Evolutionary conservation across 2,113 vertebrate genomes (phyloP), one percentile per base, ranked within the genome.

Genomic region (Verasper variegatus): DNA sequence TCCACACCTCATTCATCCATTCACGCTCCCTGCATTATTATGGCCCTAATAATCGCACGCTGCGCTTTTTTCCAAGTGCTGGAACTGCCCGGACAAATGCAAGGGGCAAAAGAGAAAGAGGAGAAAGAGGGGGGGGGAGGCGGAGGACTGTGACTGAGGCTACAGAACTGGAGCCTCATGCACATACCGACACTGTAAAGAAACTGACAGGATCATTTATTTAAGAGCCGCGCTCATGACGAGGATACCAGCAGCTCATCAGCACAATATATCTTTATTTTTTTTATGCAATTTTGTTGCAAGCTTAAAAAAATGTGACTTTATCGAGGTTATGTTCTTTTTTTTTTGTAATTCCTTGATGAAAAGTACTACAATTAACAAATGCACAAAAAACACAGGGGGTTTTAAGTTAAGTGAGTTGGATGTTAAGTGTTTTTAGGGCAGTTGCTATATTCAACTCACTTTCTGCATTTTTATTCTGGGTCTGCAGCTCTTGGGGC

Each of bases 181-280:
- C 83, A 85, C 95, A 95, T 94, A 93, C 95, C 62, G 18, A 81
- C 84, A 61, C 78, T 75, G 80, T 76, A 74, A 75, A 68, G 78
- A 49, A 49, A 49, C 5, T 18, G 45, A 49, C 51, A 54, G 51
- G 51, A 20, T 21, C 7, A 54, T 54, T 51, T 54, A 21, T 54
- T n/a, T 82, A 57, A 62, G 52, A 75, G 23, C 55, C 24, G 42
- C 1, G 21, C 21, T 64, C 35, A 51, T 42, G 8, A 27, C 20
- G 35, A 21, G 61, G 20, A 60, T 55, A 65, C 42, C 20, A 18
- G 4, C n/a, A 27, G 1, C 45, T 14, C 45, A 47, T 47, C 13
- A 47, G 12, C 2, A 51, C 47, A 17, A 18, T 51, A 18, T 18
- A 51, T 5, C 47, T 17, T 51, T 20, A 20, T 49, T 49, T 18